Evolutionary conservation across 2,113 vertebrate species (phyloP), one percentile per base, ranked within the genome.

Genomic region (Ptilonorhynchus violaceus): DNA sequence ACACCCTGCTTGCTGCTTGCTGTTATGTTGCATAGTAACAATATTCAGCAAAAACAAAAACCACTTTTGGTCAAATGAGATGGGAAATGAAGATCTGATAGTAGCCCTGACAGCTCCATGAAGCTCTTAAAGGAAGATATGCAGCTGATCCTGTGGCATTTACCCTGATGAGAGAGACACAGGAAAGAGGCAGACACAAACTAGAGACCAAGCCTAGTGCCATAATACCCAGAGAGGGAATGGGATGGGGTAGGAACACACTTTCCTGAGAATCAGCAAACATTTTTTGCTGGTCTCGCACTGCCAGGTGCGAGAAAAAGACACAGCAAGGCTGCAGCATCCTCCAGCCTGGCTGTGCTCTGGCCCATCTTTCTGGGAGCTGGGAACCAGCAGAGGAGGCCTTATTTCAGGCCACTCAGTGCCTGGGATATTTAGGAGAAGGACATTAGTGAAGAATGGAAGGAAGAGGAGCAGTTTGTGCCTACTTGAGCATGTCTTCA

Each of bases 21-120:
- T 94, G 90, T 97, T 92, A 77, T 21, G 49, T 97, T 89, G 77
- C 89, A n/a, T n/a, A 75, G 75, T 73, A 94, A 94, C 89, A 83
- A 55, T 42, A 88, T 70, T 47, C 66, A 56, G 46, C 60, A 53
- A 89, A 97, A 91, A 7, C 28, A 68, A 76, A 93, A 69, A 13
- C 16, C 76, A 24, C 68, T 86, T 89, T 59, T 53, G 35, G 47
- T 67, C 72, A 69, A 73, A 49, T n/a, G 47, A 78, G 30, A 14
- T 17, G 18, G 12, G 20, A 35, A 96, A 77, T 50, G 53, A 68
- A 81, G 59, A 42, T 39, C 7, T 63, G 28, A 58, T 14, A 42
- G 42, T 9, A 47, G 12, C 24, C 50, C 21, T 25, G 49, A 82
- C 82, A 92, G 7, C 27, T 85, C 39, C 46, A n/a, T 47, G 9